These are phyloP conservation scores for Selene dorsalis DNA, from an alignment of 2,797 vertebrate genomes.

Conservation along the genomic window DNA sequence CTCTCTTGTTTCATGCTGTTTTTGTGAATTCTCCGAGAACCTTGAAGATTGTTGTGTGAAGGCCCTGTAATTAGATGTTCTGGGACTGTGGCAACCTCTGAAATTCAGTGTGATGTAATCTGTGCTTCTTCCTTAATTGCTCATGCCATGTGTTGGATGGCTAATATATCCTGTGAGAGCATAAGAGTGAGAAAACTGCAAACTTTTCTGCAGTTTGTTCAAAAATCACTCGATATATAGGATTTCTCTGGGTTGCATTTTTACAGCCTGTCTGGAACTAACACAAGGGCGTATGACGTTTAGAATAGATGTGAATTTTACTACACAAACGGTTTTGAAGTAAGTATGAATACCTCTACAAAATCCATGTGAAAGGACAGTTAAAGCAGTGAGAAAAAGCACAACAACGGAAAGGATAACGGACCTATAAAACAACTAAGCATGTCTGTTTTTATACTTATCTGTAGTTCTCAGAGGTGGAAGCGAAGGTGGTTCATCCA, in stretches of 20 bases:
- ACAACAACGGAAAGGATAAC: conserved; percentile 16
- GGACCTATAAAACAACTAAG: conserved; percentile 30
- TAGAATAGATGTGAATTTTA: conserved; percentile 27
- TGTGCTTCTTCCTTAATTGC: conserved; percentile 62
- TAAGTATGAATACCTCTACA: conserved; percentile 12
- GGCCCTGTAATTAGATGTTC: conserved; percentile 72
- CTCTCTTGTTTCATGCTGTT: conserved; percentile 58
- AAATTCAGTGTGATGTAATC: conserved; percentile 74
- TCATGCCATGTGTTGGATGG: conserved; percentile 53
- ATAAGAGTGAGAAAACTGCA: conserved; percentile 21
- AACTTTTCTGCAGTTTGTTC: conserved; percentile 19
- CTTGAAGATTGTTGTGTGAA: conserved; percentile 64
- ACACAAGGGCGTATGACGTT: conserved; percentile 13
- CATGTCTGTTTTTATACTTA: conserved; percentile 36
- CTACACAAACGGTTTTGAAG: conserved; percentile 16
- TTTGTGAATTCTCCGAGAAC: conserved; percentile 54
- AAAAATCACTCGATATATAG: conserved; percentile 28
- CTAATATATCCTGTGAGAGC: conserved; percentile 53
- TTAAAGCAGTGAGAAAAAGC: conserved; percentile 18
- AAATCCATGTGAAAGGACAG: conserved; percentile 18
- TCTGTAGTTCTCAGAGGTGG: conserved; percentile 45
- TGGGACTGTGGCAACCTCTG: conserved; percentile 61
- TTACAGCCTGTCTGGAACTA: conserved; percentile 38
- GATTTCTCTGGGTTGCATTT: conserved; percentile 39
- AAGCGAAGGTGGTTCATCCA: conserved; percentile 24